Conservation (phyloP, 2,888 invertebrate genomes). For the Tuta absoluta region DNA sequence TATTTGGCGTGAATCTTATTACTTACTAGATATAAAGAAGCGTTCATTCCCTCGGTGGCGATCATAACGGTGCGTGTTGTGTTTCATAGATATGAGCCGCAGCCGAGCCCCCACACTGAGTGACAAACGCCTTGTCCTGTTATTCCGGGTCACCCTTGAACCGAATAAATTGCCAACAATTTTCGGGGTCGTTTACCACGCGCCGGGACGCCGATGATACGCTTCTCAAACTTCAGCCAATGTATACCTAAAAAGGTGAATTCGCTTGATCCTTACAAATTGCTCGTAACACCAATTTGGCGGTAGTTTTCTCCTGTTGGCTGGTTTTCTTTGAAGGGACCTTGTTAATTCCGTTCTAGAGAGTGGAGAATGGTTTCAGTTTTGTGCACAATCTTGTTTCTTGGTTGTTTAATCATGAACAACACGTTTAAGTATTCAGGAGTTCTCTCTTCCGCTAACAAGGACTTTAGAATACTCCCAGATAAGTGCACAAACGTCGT, state of each 20-base stretch:
- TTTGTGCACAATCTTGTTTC: slow-evolving; percentile 70
- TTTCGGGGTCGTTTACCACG: slow-evolving; percentile 74
- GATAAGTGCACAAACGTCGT: slow-evolving; percentile 78
- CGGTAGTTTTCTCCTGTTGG: background rate
- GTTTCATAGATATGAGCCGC: slow-evolving; percentile 32
- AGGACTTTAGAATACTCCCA: slow-evolving; percentile 55
- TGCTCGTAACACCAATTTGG: slow-evolving; percentile 35
- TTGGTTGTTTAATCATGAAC: slow-evolving; percentile 75
- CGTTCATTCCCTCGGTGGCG: background rate
- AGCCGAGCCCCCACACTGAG: slow-evolving; percentile 50
- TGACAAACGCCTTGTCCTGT: slow-evolving; percentile 69
- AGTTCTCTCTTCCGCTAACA: slow-evolving; percentile 71
- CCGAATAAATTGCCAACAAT: slow-evolving; percentile 75
- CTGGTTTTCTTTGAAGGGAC: background rate
- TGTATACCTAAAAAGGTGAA: slow-evolving; percentile 37
- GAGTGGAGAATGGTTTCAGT: slow-evolving; percentile 52
- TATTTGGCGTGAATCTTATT: background rate
- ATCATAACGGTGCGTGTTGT: slow-evolving; percentile 24
- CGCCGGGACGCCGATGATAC: slow-evolving; percentile 69
- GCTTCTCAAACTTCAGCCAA: slow-evolving; percentile 59
- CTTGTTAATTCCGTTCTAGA: slow-evolving; percentile 35
- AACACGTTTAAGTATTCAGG: slow-evolving; percentile 76
- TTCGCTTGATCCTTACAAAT: slow-evolving; percentile 52
- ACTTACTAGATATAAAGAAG: background rate
- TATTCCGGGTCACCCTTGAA: slow-evolving; percentile 74